Percentiles rank a stretch among this genome's conserved stretches.
phyloP scores from a whole-genome alignment of 2,888 invertebrate genomes.

The Drosophila prostipennis region DNA sequence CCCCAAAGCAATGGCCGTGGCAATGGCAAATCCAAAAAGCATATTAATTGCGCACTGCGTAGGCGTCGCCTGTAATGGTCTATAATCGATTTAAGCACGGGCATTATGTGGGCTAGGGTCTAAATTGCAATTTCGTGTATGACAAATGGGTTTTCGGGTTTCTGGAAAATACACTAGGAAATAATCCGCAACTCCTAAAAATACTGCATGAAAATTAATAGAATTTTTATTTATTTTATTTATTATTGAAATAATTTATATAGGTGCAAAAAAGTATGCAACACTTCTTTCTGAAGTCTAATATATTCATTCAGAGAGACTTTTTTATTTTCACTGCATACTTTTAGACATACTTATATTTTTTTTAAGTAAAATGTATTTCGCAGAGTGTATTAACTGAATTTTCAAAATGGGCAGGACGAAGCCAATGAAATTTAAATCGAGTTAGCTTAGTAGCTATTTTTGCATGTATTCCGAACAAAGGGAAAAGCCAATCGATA shows the following conservation, averaged over 20 bases:
- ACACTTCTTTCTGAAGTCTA: no score
- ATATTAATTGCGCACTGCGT: slow-evolving; percentile 67
- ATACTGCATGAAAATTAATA: no score
- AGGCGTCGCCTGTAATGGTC: slow-evolving; percentile 60
- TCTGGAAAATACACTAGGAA: slow-evolving; percentile 12
- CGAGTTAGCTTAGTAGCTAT: neutral
- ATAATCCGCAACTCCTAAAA: neutral
- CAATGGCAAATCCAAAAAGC: slow-evolving; percentile 46
- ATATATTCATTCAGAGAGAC: no score
- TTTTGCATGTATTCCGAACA: slow-evolving; percentile 8
- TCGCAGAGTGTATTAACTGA: slow-evolving; percentile 2
- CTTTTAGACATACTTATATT: no score
- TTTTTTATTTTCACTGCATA: no score
- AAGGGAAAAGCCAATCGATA: slow-evolving; percentile 47
- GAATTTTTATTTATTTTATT: no score
- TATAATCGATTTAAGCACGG: slow-evolving; percentile 72
- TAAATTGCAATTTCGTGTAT: slow-evolving; percentile 59
- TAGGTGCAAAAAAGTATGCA: no score
- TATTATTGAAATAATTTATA: no score
- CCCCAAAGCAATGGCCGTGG: slow-evolving; percentile 17
- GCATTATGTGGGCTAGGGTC: slow-evolving; percentile 53
- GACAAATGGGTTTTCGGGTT: slow-evolving; percentile 58
- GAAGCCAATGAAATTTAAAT: slow-evolving; percentile 15
- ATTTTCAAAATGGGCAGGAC: neutral
- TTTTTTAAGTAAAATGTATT: no score